Base-by-base conservation (phyloP, 1,140 invertebrate species). In the Cyphomyrmex costatus region DNA sequence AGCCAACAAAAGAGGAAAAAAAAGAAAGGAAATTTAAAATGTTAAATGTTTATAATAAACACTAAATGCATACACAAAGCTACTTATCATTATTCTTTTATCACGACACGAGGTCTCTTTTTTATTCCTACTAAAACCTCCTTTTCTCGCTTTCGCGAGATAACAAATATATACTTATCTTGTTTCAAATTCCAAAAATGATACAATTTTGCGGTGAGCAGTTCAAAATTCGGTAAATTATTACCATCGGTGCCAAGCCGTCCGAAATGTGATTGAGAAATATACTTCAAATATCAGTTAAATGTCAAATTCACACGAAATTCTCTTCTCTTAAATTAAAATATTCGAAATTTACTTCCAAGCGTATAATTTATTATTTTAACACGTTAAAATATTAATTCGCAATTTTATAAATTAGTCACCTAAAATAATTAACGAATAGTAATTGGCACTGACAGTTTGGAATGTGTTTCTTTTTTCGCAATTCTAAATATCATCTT, bases 201-300 rank as follows among this genome's bases (percentile, higher is more conserved):
- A 36, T 36, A 36, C 49, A 16, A 6, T 70, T 80, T 80, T 80
- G 30, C 49, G 51, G 8, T 14, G 49, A 80, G 12, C 19, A 56
- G 5, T 56, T 36, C 4, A 27, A 70, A 80, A 70, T 14, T 36
- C n/a, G 21, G 42, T 24, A 36, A 56, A 73, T 21, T 60, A 36
- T 83, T 33, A 74, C 14, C 46, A 19, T 73, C 53, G 27, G 24
- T 19, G 33, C 33, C 21, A 21, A 30, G 14, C 14, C 33, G 21
- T 3, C 8, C 12, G 4, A 46, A 83, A 1, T 33, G 6, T 12
- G 24, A 60, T 53, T 24, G 68, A 73, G 33, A 56, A 56, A 56
- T 56, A 42, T 42, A 42, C 8, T 8, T 71, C 5, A 33, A 83
- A 24, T 83, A 33, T 60, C 24, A 33, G 2, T n/a, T 46, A 58